Percentiles rank a stretch among this genome's conserved stretches.
phyloP scores from a whole-genome alignment of 2,113 vertebrate genomes.

The Pogonocichla stellata region DNA sequence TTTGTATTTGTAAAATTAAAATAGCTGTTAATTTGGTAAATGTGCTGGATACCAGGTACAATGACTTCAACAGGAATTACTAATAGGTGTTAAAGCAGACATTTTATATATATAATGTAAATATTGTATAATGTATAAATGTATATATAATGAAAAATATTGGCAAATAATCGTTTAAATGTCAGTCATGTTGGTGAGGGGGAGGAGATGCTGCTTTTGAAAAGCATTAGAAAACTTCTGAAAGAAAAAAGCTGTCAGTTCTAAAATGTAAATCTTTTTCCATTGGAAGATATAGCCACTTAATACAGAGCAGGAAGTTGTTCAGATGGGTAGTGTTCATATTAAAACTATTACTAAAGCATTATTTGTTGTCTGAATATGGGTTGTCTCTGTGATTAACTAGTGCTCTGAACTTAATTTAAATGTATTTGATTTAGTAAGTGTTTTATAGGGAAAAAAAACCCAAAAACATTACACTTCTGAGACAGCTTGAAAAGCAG shows the following conservation, averaged over 20 bases:
- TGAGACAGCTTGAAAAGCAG: background rate
- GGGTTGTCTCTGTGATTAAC: background rate
- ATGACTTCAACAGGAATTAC: background rate
- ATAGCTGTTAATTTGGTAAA: background rate
- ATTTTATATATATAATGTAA: background rate
- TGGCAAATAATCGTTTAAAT: background rate
- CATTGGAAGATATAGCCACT: background rate
- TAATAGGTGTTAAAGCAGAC: background rate
- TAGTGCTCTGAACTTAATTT: background rate
- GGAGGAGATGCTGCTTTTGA: background rate
- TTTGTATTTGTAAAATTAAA: background rate
- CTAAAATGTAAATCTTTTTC: background rate
- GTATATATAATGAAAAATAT: too few species aligned
- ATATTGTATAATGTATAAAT: too few species aligned
- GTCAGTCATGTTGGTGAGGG: background rate
- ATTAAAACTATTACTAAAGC: background rate
- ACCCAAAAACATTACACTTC: background rate
- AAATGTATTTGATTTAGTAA: background rate
- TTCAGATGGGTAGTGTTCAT: background rate
- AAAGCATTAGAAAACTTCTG: background rate
- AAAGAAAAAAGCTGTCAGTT: background rate
- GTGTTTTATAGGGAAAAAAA: background rate
- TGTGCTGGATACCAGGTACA: background rate
- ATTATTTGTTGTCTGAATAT: background rate
- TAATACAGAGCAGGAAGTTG: background rate